Evolutionary conservation across 2,888 invertebrate species (phyloP).

Genomic region (Lagria hirta): DNA sequence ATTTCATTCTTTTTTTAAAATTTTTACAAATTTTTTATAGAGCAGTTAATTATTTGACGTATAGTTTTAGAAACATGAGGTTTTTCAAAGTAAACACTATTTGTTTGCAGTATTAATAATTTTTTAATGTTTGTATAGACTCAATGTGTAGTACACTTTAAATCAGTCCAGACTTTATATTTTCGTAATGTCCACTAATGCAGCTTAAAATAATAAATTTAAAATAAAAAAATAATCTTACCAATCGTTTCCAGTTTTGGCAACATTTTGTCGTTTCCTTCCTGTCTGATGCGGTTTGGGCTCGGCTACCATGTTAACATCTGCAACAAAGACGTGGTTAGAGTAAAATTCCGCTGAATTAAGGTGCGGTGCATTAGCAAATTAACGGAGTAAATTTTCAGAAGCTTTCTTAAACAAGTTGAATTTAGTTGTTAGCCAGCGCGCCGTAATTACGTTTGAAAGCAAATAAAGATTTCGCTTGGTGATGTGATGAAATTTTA

Average conservation of each 20-base stretch:
- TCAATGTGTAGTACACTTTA: no score
- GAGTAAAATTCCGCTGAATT: conserved; percentile 1
- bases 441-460: conserved; percentile 3
- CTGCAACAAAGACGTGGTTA: conserved; percentile 58
- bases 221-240: conserved; percentile 51
- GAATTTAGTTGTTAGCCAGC: conserved; percentile 31
- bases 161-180: no score
- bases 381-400: conserved; percentile 30
- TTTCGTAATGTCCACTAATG: no score
- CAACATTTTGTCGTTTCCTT: conserved; percentile 65
- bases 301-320: conserved; percentile 76
- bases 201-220: background rate
- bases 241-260: conserved; percentile 70
- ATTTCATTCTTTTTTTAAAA: no score
- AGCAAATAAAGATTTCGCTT: background rate
- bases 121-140: no score
- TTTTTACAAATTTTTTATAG: no score
- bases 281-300: conserved; percentile 73
- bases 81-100: no score
- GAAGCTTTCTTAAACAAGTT: conserved; percentile 31
- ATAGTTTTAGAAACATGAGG: no score
- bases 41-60: no score
- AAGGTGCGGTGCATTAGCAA: conserved; percentile 17
- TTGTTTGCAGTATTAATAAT: no score
- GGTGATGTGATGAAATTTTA: no score